These are phyloP conservation scores for Microcebus jonahi DNA, from an alignment of 2,113 vertebrate genomes.

Conservation along the genomic window DNA sequence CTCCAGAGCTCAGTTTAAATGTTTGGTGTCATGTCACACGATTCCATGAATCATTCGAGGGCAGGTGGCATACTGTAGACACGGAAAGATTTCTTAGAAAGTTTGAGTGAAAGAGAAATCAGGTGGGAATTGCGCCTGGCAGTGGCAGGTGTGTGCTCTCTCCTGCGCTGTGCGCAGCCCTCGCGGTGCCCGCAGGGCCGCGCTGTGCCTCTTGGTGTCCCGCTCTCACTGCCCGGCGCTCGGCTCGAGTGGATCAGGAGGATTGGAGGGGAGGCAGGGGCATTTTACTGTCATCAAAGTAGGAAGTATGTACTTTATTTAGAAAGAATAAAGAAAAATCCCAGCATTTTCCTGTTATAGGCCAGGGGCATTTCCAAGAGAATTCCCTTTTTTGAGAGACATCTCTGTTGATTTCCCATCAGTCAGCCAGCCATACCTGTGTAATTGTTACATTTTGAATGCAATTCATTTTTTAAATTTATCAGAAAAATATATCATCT, in stretches of 20 bases:
- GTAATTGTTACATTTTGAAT: neutral
- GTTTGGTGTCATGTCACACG: rapidly evolving
- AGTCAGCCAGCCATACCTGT: neutral
- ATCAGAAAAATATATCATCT: neutral
- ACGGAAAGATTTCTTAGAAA: neutral
- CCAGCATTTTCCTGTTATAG: neutral
- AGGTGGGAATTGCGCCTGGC: neutral
- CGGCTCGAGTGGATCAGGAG: neutral
- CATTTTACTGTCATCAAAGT: neutral
- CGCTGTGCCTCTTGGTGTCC: no score
- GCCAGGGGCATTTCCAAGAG: neutral
- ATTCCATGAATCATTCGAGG: neutral
- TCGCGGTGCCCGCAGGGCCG: rapidly evolving
- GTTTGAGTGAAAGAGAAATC: neutral
- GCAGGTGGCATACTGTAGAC: no score
- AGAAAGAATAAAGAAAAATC: neutral
- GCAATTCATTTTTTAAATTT: neutral
- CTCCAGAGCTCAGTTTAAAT: neutral
- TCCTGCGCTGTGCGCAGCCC: rapidly evolving
- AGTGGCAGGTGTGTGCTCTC: rapidly evolving
- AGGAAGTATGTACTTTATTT: neutral
- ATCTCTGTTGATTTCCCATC: neutral
- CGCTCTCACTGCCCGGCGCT: neutral
- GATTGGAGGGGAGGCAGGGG: no score
- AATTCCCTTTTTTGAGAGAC: neutral